Conservation (phyloP, 2,888 invertebrate genomes). For the Drosophila neoperkinsi region DNA sequence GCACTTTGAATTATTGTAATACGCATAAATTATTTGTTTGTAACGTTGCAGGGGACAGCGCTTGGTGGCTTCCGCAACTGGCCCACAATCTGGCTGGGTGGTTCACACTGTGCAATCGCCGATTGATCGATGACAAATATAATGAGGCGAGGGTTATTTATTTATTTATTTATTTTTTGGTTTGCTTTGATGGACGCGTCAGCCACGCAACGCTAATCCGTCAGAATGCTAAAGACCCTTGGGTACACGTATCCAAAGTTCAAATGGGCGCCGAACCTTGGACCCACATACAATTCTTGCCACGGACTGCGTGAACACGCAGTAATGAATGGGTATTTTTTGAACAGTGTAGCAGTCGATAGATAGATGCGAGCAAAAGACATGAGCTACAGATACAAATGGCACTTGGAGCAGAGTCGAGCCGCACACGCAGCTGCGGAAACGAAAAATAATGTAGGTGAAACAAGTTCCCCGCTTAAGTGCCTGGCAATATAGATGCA, state of each 20-base stretch:
- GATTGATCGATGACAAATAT: slow-evolving; percentile 67
- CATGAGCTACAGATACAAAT: slow-evolving; percentile 47
- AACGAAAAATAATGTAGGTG: slow-evolving; percentile 73
- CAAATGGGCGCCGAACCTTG: slow-evolving; percentile 61
- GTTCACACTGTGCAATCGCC: slow-evolving; percentile 19
- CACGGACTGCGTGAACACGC: not conserved
- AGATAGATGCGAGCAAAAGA: slow-evolving; percentile 11
- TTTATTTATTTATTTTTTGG: slow-evolving; percentile 4
- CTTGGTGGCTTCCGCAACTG: slow-evolving; percentile 26
- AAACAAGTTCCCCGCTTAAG: slow-evolving; percentile 71
- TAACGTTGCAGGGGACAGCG: slow-evolving; percentile 53
- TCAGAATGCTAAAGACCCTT: slow-evolving; percentile 41
- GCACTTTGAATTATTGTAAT: slow-evolving; percentile 66
- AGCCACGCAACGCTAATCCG: slow-evolving; percentile 43
- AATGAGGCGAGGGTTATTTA: slow-evolving; percentile 50
- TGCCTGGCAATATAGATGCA: slow-evolving; percentile 70
- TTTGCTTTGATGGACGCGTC: slow-evolving; percentile 42
- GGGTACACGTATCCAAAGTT: slow-evolving; percentile 59
- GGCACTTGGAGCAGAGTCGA: slow-evolving; percentile 31
- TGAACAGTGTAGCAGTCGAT: slow-evolving; percentile 22
- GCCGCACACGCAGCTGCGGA: slow-evolving; percentile 77
- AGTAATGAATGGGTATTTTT: not conserved
- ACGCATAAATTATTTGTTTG: slow-evolving; percentile 62
- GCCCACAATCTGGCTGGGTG: slow-evolving; percentile 1
- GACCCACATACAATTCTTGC: slow-evolving; percentile 43